Evolutionary conservation across 2,113 vertebrate species (phyloP), one percentile per base, ranked within the genome.

Genomic region (Gadus chalcogrammus): DNA sequence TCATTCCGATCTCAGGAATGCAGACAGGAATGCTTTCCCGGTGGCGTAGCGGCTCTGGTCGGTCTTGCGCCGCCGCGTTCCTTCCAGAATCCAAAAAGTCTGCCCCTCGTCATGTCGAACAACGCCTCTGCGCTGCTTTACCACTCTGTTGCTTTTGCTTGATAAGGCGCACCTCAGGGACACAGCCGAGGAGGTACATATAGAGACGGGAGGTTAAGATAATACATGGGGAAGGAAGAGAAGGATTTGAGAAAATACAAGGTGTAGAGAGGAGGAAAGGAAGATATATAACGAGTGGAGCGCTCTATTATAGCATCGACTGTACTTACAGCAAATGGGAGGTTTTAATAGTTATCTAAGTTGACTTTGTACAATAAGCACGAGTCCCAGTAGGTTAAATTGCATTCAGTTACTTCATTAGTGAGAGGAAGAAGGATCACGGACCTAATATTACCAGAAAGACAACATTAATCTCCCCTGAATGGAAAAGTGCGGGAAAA

Each of bases 21-120:
- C 42, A 48, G 42, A 48, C 42, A 9, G 42, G 72, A 77, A 73
- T 80, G 70, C 28, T 61, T 83, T 71, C 65, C 28, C 31, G 55
- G 68, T 65, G 64, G 66, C 28, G n/a, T 18, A 59, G 18, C 69
- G 24, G 62, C 65, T 70, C 69, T 31, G 62, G 16, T 48, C 60
- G 4, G 20, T 15, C 59, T 9, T 24, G 17, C 17, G 69, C 65
- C 75, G 64, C 65, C 63, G 64, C 22, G 65, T 67, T 69, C 28
- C 22, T 20, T n/a, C 13, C 67, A 56, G 52, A 58, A 74, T 63
- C 35, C 73, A 68, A 76, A 74, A 58, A 72, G 61, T 69, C 75
- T 74, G 67, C 59, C 71, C 31, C 80, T 68, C 42, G 60, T 69
- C 75, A 76, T 15, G 27, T 38, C 18, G 15, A 70, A 24, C 9